Evolutionary conservation across 2,797 vertebrate genomes (phyloP).

Genomic region (Podarcis siculus): DNA sequence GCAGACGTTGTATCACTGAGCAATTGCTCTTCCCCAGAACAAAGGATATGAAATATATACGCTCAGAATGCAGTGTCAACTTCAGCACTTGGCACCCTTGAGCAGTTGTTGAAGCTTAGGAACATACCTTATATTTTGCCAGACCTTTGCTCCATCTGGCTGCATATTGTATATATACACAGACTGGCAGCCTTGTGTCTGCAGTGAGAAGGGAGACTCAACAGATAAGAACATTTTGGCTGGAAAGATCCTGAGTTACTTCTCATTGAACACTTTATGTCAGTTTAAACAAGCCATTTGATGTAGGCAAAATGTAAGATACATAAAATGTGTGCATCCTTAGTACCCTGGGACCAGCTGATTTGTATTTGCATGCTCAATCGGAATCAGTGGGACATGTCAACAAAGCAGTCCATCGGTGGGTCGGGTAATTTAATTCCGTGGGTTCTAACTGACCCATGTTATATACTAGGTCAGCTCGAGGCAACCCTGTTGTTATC

Average conservation of each 20-base stretch:
- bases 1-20: neutral
- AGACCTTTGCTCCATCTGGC: no score
- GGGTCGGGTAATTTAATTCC: constrained; percentile 24
- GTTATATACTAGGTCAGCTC: neutral
- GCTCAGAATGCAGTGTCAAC: no score
- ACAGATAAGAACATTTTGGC: neutral
- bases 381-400: neutral
- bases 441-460: neutral
- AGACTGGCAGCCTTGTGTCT: neutral
- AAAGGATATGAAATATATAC: no score
- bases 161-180: no score
- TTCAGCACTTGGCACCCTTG: no score
- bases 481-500: neutral
- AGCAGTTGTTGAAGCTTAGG: no score
- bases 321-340: neutral
- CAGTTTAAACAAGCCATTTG: neutral
- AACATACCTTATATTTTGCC: no score
- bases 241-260: neutral
- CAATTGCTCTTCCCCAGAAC: no score
- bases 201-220: neutral
- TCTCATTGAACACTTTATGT: neutral
- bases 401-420: neutral
- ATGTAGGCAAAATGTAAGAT: neutral
- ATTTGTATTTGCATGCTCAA: neutral
- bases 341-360: neutral